phyloP scores from a whole-genome alignment of 2,113 vertebrate species.

The Spermophilus dauricus region DNA sequence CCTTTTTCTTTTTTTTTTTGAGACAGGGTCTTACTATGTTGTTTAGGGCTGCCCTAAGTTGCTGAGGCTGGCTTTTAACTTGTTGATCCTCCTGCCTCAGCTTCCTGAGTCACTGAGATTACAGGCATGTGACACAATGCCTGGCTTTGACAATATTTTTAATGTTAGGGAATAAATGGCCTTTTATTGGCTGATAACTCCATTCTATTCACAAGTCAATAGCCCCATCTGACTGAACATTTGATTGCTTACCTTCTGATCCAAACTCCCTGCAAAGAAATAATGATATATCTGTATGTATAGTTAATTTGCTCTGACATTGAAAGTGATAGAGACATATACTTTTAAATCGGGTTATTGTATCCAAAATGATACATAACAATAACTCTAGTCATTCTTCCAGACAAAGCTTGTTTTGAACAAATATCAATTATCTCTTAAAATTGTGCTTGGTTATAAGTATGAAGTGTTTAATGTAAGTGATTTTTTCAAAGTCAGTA shows the following conservation, averaged over 20 bases:
- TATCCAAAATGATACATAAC: background rate
- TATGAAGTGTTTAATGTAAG: background rate
- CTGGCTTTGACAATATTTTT: background rate
- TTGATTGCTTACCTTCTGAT: background rate
- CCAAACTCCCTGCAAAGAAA: background rate
- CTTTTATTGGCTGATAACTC: background rate
- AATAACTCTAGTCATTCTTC: background rate
- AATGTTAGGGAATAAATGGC: background rate
- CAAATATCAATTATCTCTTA: background rate
- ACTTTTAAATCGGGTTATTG: background rate
- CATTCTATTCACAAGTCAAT: background rate
- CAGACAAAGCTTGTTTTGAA: background rate
- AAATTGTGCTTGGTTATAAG: background rate
- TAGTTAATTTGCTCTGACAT: background rate
- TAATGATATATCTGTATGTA: background rate
- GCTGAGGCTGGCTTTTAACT: no score
- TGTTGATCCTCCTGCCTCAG: no score
- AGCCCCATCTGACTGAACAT: background rate
- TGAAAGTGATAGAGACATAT: background rate
- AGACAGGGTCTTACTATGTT: no score
- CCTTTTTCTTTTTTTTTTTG: no score
- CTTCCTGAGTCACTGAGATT: no score
- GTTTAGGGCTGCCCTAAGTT: no score
- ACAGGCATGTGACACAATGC: no score
- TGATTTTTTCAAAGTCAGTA: background rate